Conservation (phyloP, 2,113 vertebrate genomes). For the Aegithalos caudatus region DNA sequence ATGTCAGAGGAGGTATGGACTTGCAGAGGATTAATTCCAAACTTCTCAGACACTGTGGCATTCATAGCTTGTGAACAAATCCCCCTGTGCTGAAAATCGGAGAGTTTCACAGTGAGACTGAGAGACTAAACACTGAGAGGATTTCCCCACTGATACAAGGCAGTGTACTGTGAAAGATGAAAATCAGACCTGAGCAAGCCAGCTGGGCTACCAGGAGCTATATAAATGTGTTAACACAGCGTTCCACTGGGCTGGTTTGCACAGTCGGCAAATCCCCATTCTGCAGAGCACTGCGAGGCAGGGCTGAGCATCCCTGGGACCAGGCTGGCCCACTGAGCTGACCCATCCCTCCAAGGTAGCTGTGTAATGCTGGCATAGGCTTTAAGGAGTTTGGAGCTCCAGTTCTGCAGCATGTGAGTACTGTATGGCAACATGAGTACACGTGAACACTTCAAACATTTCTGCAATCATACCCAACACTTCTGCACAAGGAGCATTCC, state of each 20-base stretch:
- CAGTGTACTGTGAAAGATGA: neutral
- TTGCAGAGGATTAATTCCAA: neutral
- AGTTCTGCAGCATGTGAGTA: neutral
- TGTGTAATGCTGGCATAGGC: neutral
- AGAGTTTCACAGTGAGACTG: neutral
- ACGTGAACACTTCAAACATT: neutral
- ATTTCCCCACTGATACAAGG: neutral
- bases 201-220: neutral
- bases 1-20: neutral
- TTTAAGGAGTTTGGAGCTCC: neutral
- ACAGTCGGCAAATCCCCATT: rapidly evolving
- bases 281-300: neutral
- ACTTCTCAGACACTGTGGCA: neutral
- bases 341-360: neutral
- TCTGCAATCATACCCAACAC: neutral
- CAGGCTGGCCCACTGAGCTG: neutral
- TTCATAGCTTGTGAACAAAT: neutral
- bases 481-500: neutral
- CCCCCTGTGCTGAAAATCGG: neutral
- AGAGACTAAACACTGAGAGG: neutral
- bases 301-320: neutral
- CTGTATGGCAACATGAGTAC: rapidly evolving
- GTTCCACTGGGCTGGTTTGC: neutral
- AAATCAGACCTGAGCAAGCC: neutral
- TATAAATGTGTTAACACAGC: rapidly evolving